Evolutionary conservation across 2,113 vertebrate species (phyloP).

Genomic region (Solea solea): DNA sequence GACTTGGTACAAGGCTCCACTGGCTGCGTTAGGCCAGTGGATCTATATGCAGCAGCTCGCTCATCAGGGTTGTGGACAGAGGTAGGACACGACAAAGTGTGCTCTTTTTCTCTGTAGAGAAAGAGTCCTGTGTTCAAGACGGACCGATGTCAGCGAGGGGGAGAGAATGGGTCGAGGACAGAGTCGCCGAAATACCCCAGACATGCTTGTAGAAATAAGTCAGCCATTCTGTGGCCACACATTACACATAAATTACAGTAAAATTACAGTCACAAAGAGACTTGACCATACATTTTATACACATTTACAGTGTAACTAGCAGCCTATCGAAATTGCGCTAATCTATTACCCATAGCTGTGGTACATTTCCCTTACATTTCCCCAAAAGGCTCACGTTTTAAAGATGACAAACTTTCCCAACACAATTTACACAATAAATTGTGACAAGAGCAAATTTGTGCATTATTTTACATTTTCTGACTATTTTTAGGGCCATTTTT

Average conservation of each 20-base stretch:
- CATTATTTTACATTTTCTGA: too few relatives aligned
- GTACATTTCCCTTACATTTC: too few relatives aligned
- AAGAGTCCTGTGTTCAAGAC: conserved; percentile 67
- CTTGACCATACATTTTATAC: not conserved
- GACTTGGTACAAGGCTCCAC: conserved; percentile 29
- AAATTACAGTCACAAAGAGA: not conserved
- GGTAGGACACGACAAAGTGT: conserved; percentile 70
- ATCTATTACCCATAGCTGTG: too few relatives aligned
- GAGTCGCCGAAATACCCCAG: conserved; percentile 39
- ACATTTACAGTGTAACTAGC: not conserved
- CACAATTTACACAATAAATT: too few relatives aligned
- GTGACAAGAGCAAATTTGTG: too few relatives aligned
- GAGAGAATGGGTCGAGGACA: conserved; percentile 54
- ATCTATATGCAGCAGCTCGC: conserved; percentile 54
- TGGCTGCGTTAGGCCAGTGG: conserved; percentile 42
- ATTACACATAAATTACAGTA: conserved; percentile 8
- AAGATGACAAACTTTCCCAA: too few relatives aligned
- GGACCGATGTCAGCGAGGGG: conserved; percentile 58
- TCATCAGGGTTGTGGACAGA: conserved; percentile 57
- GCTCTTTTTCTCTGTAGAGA: conserved; percentile 67
- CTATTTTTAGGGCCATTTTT: too few relatives aligned
- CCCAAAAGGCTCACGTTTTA: too few relatives aligned
- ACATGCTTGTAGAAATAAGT: conserved; percentile 45
- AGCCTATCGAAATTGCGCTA: too few relatives aligned
- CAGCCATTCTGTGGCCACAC: conserved; percentile 27